Evolutionary conservation across 2,888 invertebrate genomes (phyloP).

Genomic region (Tenthredo mesomela): DNA sequence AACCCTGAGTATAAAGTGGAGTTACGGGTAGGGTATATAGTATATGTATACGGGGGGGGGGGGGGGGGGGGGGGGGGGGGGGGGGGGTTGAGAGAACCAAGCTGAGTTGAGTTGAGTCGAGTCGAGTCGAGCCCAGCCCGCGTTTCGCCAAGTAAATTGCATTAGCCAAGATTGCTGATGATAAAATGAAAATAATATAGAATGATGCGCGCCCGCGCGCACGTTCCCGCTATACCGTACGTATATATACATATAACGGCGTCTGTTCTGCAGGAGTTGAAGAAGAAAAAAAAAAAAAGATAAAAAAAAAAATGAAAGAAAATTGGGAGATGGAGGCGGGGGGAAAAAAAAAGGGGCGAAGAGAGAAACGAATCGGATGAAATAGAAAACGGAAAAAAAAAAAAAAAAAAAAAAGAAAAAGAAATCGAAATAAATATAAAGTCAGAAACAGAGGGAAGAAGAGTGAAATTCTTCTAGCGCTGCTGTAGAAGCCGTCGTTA

Average conservation of each 20-base stretch:
- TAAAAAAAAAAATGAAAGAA: slow-evolving; percentile 47
- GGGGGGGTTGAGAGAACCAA: neutral
- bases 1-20: slow-evolving; percentile 60
- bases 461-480: neutral
- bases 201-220: slow-evolving; percentile 69
- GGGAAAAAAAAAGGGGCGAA: slow-evolving; percentile 52
- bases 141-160: slow-evolving; percentile 63
- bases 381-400: neutral
- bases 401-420: slow-evolving; percentile 58
- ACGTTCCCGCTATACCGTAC: neutral
- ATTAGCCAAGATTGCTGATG: slow-evolving; percentile 77
- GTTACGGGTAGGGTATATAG: slow-evolving; percentile 52
- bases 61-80: slow-evolving; percentile 6
- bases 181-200: slow-evolving; percentile 77
- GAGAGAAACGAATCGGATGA: slow-evolving; percentile 1
- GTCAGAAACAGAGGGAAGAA: slow-evolving; percentile 50
- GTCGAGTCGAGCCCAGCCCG: slow-evolving; percentile 26
- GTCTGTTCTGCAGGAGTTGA: neutral
- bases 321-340: slow-evolving; percentile 52
- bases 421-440: slow-evolving; percentile 55
- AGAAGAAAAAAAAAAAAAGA: slow-evolving; percentile 19
- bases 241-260: slow-evolving; percentile 55
- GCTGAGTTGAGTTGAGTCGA: slow-evolving; percentile 37
- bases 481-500: neutral
- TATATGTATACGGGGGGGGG: slow-evolving; percentile 45